A percentile compares a stretch with the other conserved stretches of the same genome.
phyloP scores from a whole-genome alignment of 1,140 invertebrate genomes.

The Penaeus vannamei region DNA sequence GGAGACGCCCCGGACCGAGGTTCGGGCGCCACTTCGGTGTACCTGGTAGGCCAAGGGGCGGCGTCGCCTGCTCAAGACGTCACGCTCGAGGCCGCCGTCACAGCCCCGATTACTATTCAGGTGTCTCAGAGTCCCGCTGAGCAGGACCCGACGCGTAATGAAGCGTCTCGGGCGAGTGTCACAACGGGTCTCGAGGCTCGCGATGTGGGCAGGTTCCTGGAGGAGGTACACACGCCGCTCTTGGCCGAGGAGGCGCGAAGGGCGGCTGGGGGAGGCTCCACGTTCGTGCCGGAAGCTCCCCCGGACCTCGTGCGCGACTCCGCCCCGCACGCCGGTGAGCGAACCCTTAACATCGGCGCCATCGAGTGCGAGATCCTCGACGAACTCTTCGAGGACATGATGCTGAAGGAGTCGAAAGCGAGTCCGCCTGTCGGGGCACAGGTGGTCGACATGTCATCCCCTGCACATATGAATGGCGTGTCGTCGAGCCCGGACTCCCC shows the following conservation, averaged over 20 bases:
- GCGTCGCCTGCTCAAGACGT: background rate
- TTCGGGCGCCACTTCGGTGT: constrained; percentile 17
- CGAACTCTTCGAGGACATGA: constrained; percentile 32
- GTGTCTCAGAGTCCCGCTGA: background rate
- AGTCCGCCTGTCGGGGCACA: background rate
- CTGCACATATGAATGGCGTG: no score
- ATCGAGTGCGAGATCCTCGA: constrained; percentile 44
- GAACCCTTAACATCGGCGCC: constrained; percentile 2
- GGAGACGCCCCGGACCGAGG: constrained; percentile 21
- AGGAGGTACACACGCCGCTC: background rate
- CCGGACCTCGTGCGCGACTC: no score
- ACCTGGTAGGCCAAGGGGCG: background rate
- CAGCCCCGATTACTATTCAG: constrained; percentile 32
- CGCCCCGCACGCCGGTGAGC: background rate
- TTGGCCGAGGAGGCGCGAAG: background rate
- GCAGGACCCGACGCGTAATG: no score
- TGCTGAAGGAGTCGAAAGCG: background rate
- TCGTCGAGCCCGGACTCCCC: background rate
- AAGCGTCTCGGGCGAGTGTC: no score
- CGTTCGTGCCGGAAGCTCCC: background rate
- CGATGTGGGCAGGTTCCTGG: constrained; percentile 4
- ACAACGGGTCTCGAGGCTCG: no score
- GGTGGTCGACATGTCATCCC: no score
- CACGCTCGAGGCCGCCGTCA: background rate
- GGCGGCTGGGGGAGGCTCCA: background rate